Conservation (phyloP, 1,140 invertebrate genomes). For the Sipha flava region DNA sequence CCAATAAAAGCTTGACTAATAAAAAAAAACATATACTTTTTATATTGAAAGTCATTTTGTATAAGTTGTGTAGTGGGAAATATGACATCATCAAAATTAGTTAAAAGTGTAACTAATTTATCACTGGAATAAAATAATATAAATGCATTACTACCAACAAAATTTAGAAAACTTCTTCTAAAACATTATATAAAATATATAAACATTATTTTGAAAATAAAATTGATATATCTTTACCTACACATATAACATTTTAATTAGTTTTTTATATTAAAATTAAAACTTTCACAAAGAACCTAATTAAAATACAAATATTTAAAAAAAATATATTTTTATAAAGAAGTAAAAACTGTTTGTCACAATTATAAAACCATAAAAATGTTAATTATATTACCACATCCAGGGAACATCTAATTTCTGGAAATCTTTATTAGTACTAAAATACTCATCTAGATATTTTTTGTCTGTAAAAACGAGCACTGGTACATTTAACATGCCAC, state of each 20-base stretch:
- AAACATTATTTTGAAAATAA: no score
- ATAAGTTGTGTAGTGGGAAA: neutral
- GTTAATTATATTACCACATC: neutral
- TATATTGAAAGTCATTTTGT: neutral
- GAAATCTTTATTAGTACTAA: neutral
- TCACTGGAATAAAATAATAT: neutral
- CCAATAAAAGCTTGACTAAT: neutral
- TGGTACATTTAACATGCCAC: neutral
- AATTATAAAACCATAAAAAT: no score
- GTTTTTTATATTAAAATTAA: no score
- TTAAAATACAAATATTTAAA: no score
- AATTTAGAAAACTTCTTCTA: no score
- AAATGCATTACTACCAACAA: no score
- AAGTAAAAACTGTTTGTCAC: no score
- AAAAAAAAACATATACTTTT: neutral
- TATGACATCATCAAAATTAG: neutral
- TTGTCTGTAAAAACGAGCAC: neutral
- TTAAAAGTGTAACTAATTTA: neutral
- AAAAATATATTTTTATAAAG: no score
- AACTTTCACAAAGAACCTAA: no score
- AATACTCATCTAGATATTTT: neutral
- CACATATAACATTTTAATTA: no score
- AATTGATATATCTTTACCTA: no score
- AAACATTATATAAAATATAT: no score
- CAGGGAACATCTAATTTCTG: neutral